These are phyloP conservation scores for Pyrochroa serraticornis DNA, from an alignment of 2,888 invertebrate genomes.

Conservation along the genomic window DNA sequence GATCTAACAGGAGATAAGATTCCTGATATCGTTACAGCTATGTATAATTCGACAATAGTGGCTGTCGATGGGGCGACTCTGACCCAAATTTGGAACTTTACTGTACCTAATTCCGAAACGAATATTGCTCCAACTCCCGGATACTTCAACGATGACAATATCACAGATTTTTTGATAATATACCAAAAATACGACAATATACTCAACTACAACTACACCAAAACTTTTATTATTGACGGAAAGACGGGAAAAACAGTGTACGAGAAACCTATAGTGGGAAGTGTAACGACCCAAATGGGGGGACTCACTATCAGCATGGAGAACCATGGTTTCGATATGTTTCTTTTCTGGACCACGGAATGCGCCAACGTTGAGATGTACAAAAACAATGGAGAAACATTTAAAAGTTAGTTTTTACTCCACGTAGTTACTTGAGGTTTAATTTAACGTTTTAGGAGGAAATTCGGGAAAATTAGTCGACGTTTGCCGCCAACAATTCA, in stretches of 20 bases:
- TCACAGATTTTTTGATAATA: slow-evolving; percentile 80
- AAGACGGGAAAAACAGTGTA: slow-evolving; percentile 66
- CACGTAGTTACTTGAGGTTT: not conserved
- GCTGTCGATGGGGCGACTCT: slow-evolving; percentile 75
- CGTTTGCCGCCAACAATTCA: slow-evolving; percentile 62
- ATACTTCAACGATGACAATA: slow-evolving; percentile 76
- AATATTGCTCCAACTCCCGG: slow-evolving; percentile 80
- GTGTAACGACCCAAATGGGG: slow-evolving; percentile 66
- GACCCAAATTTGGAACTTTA: slow-evolving; percentile 74
- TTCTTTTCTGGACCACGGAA: slow-evolving; percentile 78
- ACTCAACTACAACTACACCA: slow-evolving; percentile 64
- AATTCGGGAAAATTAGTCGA: slow-evolving; percentile 17
- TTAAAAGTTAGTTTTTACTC: not conserved
- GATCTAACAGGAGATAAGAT: slow-evolving; percentile 75
- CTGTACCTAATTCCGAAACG: slow-evolving; percentile 70
- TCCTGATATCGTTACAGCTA: slow-evolving; percentile 74
- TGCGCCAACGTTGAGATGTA: slow-evolving; percentile 57
- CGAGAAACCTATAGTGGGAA: slow-evolving; percentile 64
- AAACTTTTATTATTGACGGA: slow-evolving; percentile 67
- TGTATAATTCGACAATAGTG: slow-evolving; percentile 73
- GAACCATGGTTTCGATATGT: slow-evolving; percentile 75
- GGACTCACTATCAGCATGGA: slow-evolving; percentile 65
- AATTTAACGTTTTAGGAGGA: slow-evolving; percentile 16
- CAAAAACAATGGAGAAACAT: slow-evolving; percentile 21
- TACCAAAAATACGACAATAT: slow-evolving; percentile 56